A percentile compares a stretch with the other conserved stretches of the same genome.
These are phyloP conservation scores for Clunio marinus DNA, from an alignment of 2,888 invertebrate species.

Conservation along the genomic window DNA sequence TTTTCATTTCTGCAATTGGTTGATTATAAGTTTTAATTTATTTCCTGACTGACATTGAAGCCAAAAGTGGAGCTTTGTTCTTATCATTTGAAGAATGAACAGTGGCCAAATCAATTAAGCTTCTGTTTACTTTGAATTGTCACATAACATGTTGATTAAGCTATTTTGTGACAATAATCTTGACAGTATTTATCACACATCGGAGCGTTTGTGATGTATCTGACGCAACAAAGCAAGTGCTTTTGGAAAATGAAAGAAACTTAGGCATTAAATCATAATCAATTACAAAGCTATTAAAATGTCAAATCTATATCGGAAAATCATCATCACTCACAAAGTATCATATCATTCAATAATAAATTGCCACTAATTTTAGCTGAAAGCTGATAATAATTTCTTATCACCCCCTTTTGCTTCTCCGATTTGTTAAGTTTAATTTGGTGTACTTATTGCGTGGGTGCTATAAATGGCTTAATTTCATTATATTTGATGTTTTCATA, in stretches of 20 bases:
- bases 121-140: neutral
- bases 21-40: conserved; percentile 34
- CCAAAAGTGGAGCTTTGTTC: neutral
- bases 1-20: neutral
- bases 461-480: conserved; percentile 5
- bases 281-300: conserved; percentile 31
- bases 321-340: conserved; percentile 28
- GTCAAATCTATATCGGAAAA: conserved; percentile 27
- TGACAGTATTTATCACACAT: neutral
- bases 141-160: conserved; percentile 1
- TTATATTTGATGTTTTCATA: neutral
- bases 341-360: conserved; percentile 29
- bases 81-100: neutral
- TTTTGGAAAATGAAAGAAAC: neutral
- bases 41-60: neutral
- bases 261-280: conserved; percentile 20
- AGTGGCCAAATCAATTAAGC: conserved; percentile 12
- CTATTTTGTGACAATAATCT: neutral
- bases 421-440: conserved; percentile 9
- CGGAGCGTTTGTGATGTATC: neutral
- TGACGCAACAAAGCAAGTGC: neutral
- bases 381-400: neutral
- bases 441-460: neutral
- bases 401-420: neutral
- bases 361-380: conserved; percentile 18